These are phyloP conservation scores for Himalopsyche phryganea DNA, from an alignment of 1,140 invertebrate species.

Conservation along the genomic window DNA sequence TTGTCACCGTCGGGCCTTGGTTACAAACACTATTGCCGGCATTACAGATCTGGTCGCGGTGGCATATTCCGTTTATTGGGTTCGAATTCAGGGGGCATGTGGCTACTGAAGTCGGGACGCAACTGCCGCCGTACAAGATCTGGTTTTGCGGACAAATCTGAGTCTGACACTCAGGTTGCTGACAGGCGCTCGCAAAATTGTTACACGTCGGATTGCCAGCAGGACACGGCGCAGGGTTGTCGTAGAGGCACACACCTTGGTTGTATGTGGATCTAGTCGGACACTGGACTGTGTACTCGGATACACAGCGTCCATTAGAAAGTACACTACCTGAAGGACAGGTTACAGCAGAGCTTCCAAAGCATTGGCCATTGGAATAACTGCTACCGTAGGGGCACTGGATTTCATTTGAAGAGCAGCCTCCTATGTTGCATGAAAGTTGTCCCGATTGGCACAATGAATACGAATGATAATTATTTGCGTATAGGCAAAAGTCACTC, in stretches of 20 bases:
- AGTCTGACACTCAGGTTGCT: neutral
- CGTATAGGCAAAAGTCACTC: no score
- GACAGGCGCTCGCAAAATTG: neutral
- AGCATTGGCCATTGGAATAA: no score
- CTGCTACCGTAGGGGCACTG: no score
- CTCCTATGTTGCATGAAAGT: no score
- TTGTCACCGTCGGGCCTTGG: no score
- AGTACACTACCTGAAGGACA: no score
- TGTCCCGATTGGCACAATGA: no score
- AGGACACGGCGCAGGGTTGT: neutral
- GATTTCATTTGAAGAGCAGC: no score
- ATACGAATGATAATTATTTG: no score
- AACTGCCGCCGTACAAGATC: conserved; percentile 1
- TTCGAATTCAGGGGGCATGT: neutral
- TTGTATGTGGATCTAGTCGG: neutral
- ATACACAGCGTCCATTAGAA: neutral
- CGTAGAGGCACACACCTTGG: neutral
- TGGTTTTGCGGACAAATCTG: neutral
- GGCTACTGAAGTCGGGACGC: neutral
- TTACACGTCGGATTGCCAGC: neutral
- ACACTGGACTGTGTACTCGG: neutral
- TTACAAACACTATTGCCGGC: neutral
- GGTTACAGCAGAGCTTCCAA: no score
- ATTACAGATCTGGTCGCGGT: neutral
- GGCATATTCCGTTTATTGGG: neutral